Evolutionary conservation across 1,140 invertebrate genomes (phyloP), one percentile per base, ranked within the genome.

Genomic region (Drosophila lacteicornis): DNA sequence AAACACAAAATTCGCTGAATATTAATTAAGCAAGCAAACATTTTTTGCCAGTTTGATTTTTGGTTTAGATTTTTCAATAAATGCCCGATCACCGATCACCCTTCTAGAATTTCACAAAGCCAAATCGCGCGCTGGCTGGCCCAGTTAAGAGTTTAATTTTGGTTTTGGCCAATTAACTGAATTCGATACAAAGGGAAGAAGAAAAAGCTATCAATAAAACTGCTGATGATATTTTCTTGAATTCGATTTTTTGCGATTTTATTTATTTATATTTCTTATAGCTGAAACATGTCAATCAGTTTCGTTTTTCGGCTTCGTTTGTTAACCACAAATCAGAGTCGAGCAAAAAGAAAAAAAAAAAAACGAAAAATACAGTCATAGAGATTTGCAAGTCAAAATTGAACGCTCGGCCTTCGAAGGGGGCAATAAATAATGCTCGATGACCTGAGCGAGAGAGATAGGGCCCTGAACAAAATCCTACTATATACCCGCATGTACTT

Each of bases 381-480:
- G 51, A 83, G 71, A 80, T 87, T 86, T 78, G 83, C 79, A 88
- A 80, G 82, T 79, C 83, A 53, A 87, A 80, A 71, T 68, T 58
- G 68, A 73, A 62, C 45, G 74, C 40, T 82, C 62, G 80, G 82
- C 84, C 84, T 90, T 90, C 81, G 69, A 73, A 51, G 80, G 61
- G 71, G 59, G 33, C 66, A 42, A 78, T 79, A 78, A 69, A 78
- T 61, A 69, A 61, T 36, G 30, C 57, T 11, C 53, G 43, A 43
- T 68, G 63, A 76, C 62, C 62, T 22, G 51, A 51, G 51, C 51
- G 22, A n/a, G 12, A 12, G 30, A 25, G 19, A 38, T 25, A 25
- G 58, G 57, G 42, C 71, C 57, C 69, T 73, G 66, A 63, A 67
- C 38, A 47, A 36, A 25, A 25, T 25, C 36, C 36, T 22, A n/a